A percentile compares a stretch with the other conserved stretches of the same genome.
Conservation (phyloP, 2,888 invertebrate genomes). For the Notodonta ziczac region DNA sequence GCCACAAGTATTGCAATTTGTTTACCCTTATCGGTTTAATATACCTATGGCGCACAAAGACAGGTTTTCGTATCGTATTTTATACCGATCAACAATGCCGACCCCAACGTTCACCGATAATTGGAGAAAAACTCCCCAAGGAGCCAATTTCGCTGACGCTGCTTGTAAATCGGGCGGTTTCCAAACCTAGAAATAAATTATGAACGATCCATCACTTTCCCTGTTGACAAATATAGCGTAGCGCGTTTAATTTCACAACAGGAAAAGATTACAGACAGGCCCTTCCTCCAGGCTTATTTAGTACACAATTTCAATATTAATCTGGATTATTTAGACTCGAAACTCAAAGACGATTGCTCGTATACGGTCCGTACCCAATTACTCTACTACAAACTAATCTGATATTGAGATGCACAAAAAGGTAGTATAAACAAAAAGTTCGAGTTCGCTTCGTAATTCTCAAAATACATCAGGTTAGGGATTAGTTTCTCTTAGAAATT, state of each 20-base stretch:
- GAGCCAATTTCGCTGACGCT: conserved; percentile 75
- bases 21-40: conserved; percentile 80
- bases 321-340: too few relatives aligned
- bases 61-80: conserved; percentile 72
- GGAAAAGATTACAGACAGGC: conserved; percentile 39
- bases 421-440: too few relatives aligned
- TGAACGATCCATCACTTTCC: conserved; percentile 66
- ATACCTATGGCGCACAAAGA: conserved; percentile 64
- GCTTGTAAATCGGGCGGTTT: conserved; percentile 51
- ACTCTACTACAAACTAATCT: too few relatives aligned
- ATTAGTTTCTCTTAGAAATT: too few relatives aligned
- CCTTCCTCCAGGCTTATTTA: conserved; percentile 29
- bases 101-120: conserved; percentile 70
- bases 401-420: too few relatives aligned
- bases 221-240: conserved; percentile 53
- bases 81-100: conserved; percentile 76
- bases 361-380: too few relatives aligned
- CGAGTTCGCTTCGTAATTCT: too few relatives aligned
- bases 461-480: too few relatives aligned
- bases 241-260: conserved; percentile 46
- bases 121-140: conserved; percentile 76
- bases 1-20: conserved; percentile 82
- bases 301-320: conserved; percentile 9
- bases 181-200: conserved; percentile 63
- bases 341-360: too few relatives aligned